phyloP scores from a whole-genome alignment of 2,888 invertebrate genomes.

The Phalangium opilio region DNA sequence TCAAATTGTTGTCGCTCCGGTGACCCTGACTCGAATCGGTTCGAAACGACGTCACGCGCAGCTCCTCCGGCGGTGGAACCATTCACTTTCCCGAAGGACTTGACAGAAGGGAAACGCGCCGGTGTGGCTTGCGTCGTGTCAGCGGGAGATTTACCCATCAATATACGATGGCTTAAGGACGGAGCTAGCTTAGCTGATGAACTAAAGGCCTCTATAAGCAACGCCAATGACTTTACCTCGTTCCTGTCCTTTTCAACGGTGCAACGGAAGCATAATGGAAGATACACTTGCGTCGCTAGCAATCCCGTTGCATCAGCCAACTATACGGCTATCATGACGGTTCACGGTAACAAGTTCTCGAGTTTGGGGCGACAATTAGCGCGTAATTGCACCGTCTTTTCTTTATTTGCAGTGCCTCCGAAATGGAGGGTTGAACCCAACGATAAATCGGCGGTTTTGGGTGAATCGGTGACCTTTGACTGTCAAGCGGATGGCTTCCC shows the following conservation, averaged over 20 bases:
- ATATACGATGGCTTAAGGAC: slow-evolving; percentile 30
- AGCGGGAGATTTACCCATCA: slow-evolving; percentile 23
- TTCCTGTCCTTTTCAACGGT: slow-evolving; percentile 28
- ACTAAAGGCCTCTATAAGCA: neutral
- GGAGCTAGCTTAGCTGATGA: slow-evolving; percentile 23
- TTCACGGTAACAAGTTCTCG: slow-evolving; percentile 6
- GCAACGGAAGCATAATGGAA: slow-evolving; percentile 25
- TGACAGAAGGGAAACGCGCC: neutral
- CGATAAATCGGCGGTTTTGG: slow-evolving; percentile 87
- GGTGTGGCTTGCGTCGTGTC: neutral
- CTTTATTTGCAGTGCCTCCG: slow-evolving; percentile 66
- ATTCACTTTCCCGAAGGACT: neutral
- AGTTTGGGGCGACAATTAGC: too few relatives aligned
- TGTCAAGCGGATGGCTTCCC: slow-evolving; percentile 45
- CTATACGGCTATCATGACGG: slow-evolving; percentile 8
- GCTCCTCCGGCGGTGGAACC: neutral
- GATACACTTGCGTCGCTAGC: slow-evolving; percentile 27
- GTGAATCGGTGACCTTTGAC: slow-evolving; percentile 80
- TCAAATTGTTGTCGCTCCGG: too few relatives aligned
- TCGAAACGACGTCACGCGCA: too few relatives aligned
- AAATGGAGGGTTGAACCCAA: slow-evolving; percentile 91
- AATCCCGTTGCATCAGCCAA: slow-evolving; percentile 20
- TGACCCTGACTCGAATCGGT: too few relatives aligned
- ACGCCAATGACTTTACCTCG: slow-evolving; percentile 13
- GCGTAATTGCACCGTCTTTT: too few relatives aligned